phyloP scores from a whole-genome alignment of 2,888 invertebrate species.

The Andrena minutula region DNA sequence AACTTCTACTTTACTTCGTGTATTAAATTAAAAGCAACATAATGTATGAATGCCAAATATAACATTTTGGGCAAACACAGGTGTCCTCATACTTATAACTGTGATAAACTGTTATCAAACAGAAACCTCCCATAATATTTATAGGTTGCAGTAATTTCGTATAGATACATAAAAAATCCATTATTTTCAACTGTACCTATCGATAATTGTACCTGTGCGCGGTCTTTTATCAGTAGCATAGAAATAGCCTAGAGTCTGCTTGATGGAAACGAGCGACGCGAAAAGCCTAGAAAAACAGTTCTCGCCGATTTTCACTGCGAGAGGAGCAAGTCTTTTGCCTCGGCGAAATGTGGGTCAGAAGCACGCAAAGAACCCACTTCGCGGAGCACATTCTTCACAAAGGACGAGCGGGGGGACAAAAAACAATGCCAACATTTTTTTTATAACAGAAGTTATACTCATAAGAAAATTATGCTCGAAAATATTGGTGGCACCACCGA shows the following conservation, averaged over 20 bases:
- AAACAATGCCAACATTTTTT: constrained; percentile 5
- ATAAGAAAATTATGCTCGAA: not conserved
- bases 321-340: constrained; percentile 47
- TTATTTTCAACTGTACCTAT: no score
- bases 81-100: no score
- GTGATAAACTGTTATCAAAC: no score
- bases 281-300: constrained; percentile 43
- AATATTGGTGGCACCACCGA: not conserved
- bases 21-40: no score
- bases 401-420: not conserved
- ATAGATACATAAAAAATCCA: no score
- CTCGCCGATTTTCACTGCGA: constrained; percentile 40
- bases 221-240: not conserved
- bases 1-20: no score
- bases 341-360: constrained; percentile 60
- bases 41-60: no score
- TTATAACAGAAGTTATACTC: not conserved
- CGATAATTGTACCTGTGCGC: no score
- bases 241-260: not conserved
- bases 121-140: no score
- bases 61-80: no score
- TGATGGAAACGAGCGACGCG: constrained; percentile 4
- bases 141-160: no score
- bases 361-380: constrained; percentile 41
- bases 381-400: constrained; percentile 37